Evolutionary conservation across 2,113 vertebrate species (phyloP).

Genomic region (Aptenodytes forsteri): DNA sequence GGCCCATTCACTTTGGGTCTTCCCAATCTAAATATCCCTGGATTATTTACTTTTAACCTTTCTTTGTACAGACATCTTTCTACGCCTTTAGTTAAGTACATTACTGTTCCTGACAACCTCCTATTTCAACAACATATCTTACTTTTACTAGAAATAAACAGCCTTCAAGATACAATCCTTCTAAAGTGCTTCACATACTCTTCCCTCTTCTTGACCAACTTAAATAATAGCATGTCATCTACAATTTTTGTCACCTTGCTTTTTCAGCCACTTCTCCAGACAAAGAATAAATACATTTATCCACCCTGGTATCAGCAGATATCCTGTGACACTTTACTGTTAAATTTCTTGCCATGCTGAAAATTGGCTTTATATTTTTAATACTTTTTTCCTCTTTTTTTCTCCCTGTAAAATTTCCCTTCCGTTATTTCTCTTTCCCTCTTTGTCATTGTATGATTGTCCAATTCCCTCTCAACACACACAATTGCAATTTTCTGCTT

Average conservation of each 20-base stretch:
- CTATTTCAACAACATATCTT: not conserved
- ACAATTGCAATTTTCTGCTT: not conserved
- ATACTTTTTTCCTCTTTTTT: not conserved
- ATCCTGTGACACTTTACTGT: not conserved
- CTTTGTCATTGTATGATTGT: not conserved
- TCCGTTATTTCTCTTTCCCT: not conserved
- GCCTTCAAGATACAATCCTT: not conserved
- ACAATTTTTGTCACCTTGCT: constrained; percentile 3
- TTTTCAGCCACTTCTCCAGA: constrained; percentile 25
- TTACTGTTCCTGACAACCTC: not conserved
- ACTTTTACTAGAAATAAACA: not conserved
- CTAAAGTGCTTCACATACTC: not conserved
- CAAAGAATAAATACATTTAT: constrained; percentile 1
- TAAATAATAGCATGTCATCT: not conserved
- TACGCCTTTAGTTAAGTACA: not conserved
- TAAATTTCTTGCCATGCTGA: not conserved
- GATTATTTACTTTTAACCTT: not conserved
- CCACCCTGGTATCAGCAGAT: not conserved
- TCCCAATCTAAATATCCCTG: not conserved
- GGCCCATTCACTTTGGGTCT: not conserved
- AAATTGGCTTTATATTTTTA: not conserved
- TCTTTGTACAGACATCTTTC: not conserved
- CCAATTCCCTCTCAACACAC: not conserved
- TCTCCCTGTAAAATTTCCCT: not conserved
- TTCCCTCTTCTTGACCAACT: not conserved